Base-by-base conservation (phyloP, 2,797 vertebrate genomes). In the Cryptoprocta ferox region DNA sequence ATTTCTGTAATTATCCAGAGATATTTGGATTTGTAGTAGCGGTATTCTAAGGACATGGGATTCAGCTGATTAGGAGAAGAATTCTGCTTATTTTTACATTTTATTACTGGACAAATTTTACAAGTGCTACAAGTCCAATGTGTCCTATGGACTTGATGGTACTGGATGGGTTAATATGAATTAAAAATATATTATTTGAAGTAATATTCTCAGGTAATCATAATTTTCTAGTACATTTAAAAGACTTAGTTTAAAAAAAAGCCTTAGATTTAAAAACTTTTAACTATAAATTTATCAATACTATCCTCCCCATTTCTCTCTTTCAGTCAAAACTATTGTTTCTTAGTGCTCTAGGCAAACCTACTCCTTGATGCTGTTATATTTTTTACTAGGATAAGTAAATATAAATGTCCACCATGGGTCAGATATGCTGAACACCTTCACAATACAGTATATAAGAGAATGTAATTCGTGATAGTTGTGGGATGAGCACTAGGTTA, bases 21-120 rank as follows among this genome's bases (percentile, higher is more conserved):
- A 76, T 63, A 95, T 65, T 92, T 96, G 19, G 7, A 93, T 95
- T 94, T 94, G 53, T 18, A 70, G 93, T 37, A 63, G 26, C 94
- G 73, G n/a, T 91, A 39, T 53, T 97, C 50, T 97, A 91, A 87
- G 91, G 94, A 90, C 73, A 73, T 24, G 48, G 53, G 78, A 87
- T 73, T 71, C 32, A 97, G 14, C 45, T 89, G n/a, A 75, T 87
- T 61, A 78, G 89, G 65, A 42, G 68, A 89, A 80, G 10, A 84
- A 66, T 63, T 73, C 45, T 95, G 45, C 63, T 88, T 94, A 66
- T 68, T 35, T 94, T 96, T 71, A 39, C 11, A 76, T 83, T 92
- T 95, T 82, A 78, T n/a, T 15, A 26, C 39, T 79, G 42, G 56
- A 80, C 90, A 82, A 9, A 63, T 37, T 96, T 82, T 94, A 39